Evolutionary conservation across 2,797 vertebrate genomes (phyloP).

Genomic region (Miichthys miiuy): DNA sequence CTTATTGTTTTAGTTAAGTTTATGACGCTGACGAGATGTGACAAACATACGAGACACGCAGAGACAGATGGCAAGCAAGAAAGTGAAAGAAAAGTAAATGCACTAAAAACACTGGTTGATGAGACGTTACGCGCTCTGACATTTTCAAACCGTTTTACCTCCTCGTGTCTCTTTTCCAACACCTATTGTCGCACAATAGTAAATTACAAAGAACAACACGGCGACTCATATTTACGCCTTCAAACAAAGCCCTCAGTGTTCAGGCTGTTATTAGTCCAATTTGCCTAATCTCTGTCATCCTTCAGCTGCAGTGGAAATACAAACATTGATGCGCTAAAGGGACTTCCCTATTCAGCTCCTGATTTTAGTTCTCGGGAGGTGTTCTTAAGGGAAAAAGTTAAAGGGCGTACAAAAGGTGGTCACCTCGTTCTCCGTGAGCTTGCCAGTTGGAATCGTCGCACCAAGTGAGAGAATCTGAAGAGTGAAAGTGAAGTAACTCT

Average conservation of each 20-base stretch:
- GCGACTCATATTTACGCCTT: background rate
- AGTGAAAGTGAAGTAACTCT: background rate
- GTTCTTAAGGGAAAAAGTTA: background rate
- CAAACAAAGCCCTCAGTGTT: conserved; percentile 15
- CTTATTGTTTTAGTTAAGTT: background rate
- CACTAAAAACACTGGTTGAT: no score
- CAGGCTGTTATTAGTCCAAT: conserved; percentile 13
- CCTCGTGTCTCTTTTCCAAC: background rate
- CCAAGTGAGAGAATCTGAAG: background rate
- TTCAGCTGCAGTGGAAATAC: conserved; percentile 16
- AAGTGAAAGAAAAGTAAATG: background rate
- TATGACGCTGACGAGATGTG: background rate
- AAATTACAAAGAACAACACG: background rate
- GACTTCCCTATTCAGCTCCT: conserved; percentile 26
- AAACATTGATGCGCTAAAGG: conserved; percentile 18
- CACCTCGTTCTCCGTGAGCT: background rate
- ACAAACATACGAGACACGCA: background rate
- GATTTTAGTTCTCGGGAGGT: conserved; percentile 7
- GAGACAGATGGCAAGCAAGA: background rate
- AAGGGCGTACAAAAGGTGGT: background rate
- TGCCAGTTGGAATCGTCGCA: background rate
- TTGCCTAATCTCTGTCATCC: conserved; percentile 14
- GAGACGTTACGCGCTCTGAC: background rate
- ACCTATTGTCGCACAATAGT: background rate
- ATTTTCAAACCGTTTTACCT: background rate